These are phyloP conservation scores for Bolborhynchus lineola DNA, from an alignment of 2,113 vertebrate species.

Conservation along the genomic window DNA sequence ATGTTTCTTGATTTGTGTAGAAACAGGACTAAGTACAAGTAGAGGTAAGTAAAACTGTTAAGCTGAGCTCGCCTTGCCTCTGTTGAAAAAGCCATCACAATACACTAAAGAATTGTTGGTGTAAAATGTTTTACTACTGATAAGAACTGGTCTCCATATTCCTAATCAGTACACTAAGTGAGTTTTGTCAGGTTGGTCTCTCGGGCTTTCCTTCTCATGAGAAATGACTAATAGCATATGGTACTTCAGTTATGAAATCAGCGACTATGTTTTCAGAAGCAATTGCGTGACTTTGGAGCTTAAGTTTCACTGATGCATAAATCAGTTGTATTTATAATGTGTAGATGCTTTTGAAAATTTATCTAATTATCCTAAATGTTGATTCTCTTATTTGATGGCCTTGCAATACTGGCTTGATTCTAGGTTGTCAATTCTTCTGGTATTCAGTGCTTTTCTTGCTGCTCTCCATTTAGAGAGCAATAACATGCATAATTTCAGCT, in stretches of 20 bases:
- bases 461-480: not conserved
- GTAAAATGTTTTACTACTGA: not conserved
- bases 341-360: not conserved
- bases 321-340: not conserved
- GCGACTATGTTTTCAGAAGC: slow-evolving; percentile 30
- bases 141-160: slow-evolving; percentile 16
- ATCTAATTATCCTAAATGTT: not conserved
- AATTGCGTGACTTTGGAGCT: not conserved
- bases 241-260: not conserved
- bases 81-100: slow-evolving; percentile 4
- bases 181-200: slow-evolving; percentile 66
- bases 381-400: not conserved
- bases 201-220: slow-evolving; percentile 35
- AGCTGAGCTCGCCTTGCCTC: not conserved
- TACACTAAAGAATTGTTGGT: not conserved
- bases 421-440: not conserved
- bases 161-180: slow-evolving; percentile 19
- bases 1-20: not conserved
- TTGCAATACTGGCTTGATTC: not conserved
- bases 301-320: not conserved
- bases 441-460: not conserved
- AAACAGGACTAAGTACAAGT: not conserved
- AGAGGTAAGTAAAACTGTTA: not conserved
- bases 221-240: slow-evolving; percentile 47
- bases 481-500: not conserved